These are phyloP conservation scores for Lycaon pictus DNA, from an alignment of 2,113 vertebrate genomes.

Conservation along the genomic window DNA sequence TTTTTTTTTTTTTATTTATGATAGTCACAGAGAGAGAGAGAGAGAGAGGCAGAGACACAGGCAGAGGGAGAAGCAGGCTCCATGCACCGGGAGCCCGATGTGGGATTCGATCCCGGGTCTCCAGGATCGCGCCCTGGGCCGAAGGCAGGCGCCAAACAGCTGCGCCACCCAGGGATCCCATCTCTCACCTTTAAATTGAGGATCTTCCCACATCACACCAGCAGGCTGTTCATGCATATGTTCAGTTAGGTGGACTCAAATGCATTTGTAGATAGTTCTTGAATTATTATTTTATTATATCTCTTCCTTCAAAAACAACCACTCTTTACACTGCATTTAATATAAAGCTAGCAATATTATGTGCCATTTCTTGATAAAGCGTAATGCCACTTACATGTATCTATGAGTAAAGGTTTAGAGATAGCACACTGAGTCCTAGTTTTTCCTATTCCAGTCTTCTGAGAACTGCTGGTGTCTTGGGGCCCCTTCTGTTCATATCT, in stretches of 20 bases:
- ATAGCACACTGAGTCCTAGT: not conserved
- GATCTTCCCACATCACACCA: too few relatives aligned
- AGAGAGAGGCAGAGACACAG: too few relatives aligned
- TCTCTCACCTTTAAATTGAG: not conserved
- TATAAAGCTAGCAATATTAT: not conserved
- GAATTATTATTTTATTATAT: not conserved
- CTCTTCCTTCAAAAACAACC: not conserved
- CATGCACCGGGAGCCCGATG: too few relatives aligned
- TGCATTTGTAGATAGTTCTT: not conserved
- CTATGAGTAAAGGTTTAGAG: not conserved
- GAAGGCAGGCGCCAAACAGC: too few relatives aligned
- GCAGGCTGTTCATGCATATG: accelerated
- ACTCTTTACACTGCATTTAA: not conserved
- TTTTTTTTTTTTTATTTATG: too few relatives aligned
- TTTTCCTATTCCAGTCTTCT: not conserved
- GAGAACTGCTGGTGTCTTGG: not conserved
- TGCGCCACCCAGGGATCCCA: too few relatives aligned
- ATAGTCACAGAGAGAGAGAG: too few relatives aligned
- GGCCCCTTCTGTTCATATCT: not conserved
- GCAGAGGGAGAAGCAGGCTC: too few relatives aligned
- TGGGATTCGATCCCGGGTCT: too few relatives aligned
- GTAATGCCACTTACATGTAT: not conserved
- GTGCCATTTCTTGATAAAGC: not conserved
- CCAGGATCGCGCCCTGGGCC: too few relatives aligned
- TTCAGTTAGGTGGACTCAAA: not conserved